phyloP scores from a whole-genome alignment of 2,888 invertebrate genomes.

The Sminthurides aquaticus region DNA sequence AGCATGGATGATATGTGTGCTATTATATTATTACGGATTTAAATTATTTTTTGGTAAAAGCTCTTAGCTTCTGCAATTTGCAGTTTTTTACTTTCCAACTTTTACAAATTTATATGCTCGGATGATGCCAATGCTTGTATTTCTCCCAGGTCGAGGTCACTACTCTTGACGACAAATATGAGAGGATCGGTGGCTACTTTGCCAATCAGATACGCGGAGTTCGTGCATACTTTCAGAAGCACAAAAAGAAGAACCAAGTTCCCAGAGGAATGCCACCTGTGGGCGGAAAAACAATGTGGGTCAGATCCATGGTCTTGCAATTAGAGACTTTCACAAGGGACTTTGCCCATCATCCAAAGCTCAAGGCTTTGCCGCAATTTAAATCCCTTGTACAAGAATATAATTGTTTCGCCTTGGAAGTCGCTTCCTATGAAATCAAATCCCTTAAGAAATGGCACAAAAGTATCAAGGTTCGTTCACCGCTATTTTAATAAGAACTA shows the following conservation, averaged over 20 bases:
- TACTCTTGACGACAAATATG: slow-evolving; percentile 73
- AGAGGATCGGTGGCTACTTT: slow-evolving; percentile 69
- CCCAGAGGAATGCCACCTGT: slow-evolving; percentile 85
- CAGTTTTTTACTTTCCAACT: no score
- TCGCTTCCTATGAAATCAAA: slow-evolving; percentile 61
- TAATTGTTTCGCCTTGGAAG: slow-evolving; percentile 62
- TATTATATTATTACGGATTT: no score
- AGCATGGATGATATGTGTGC: no score
- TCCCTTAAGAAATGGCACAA: slow-evolving; percentile 38
- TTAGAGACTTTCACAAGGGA: slow-evolving; percentile 73
- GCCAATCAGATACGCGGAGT: slow-evolving; percentile 75
- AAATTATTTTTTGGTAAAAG: no score
- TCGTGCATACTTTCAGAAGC: slow-evolving; percentile 81
- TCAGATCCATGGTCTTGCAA: slow-evolving; percentile 69
- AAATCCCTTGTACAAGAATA: slow-evolving; percentile 68
- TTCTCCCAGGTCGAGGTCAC: slow-evolving; percentile 61
- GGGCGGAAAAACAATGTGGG: slow-evolving; percentile 80
- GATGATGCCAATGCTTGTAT: no score
- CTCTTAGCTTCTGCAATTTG: no score
- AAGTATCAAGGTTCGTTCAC: slow-evolving; percentile 49
- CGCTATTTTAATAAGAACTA: no score
- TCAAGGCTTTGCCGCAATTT: slow-evolving; percentile 64
- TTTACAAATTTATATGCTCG: no score
- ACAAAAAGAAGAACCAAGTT: slow-evolving; percentile 73
- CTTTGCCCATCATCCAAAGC: slow-evolving; percentile 66